Evolutionary conservation across 2,888 invertebrate species (phyloP), one percentile per base, ranked within the genome.

Genomic region (Eupithecia subumbrata): DNA sequence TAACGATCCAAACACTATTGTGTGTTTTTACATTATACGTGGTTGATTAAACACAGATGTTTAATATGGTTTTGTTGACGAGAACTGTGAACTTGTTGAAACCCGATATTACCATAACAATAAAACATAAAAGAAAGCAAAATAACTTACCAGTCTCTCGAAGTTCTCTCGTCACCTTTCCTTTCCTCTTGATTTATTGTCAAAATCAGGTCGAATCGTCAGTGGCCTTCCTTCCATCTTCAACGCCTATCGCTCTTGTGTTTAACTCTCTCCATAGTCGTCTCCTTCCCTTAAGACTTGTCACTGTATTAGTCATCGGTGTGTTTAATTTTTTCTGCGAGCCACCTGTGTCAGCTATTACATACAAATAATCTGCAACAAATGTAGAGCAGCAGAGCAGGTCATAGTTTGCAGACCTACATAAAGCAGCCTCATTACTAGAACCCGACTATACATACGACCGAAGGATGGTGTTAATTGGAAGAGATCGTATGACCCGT

Each of bases 401-500:
- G 75, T 25, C 76, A 75, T 48, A 22, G 30, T 71, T 75, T 70
- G 63, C 60, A 72, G 66, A 74, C 77, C 77, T 76, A 79, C 76
- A 43, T 69, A 74, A 71, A 43, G 60, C 76, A 76, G 79, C 72
- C 69, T 72, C 75, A 74, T 76, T 76, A 78, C 72, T 78, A 82
- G 78, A 78, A 64, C 70, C 56, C 45, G 76, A 76, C 92, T 92
- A 92, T 91, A 88, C 87, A 90, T 92, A 86, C 77, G 88, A 83
- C 82, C 77, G 75, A 83, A 82, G 84, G 81, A 90, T 81, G 72
- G 90, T 90, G 94, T 84, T 95, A 94, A 95, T 94, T 91, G 89
- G 89, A 91, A 91, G 81, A 86, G 87, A 85, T 85, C 87, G 88
- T 84, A 91, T 90, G 90, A 90, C 85, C 95, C 93, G 94, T 92